Percentiles rank a stretch among this genome's conserved stretches.
phyloP scores from a whole-genome alignment of 1,140 invertebrate genomes.

The Cydia fagiglandana region DNA sequence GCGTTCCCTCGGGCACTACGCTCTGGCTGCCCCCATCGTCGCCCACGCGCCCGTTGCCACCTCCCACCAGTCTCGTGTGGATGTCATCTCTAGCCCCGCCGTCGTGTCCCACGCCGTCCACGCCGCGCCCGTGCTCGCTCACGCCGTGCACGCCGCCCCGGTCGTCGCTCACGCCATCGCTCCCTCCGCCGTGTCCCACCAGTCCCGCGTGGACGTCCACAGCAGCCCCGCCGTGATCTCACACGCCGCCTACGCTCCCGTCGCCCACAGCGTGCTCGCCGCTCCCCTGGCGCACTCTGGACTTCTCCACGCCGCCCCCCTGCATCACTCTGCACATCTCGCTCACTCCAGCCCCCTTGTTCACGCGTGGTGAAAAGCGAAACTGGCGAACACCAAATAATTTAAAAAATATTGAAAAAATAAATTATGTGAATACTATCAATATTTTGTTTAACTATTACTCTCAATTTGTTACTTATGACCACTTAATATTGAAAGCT shows the following conservation, averaged over 20 bases:
- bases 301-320: conserved; percentile 40
- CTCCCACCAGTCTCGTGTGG: conserved; percentile 69
- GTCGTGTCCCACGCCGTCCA: conserved; percentile 55
- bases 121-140: conserved; percentile 53
- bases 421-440: conserved; percentile 26
- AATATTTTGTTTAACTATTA: background rate
- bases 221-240: conserved; percentile 47
- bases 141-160: conserved; percentile 47
- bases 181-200: conserved; percentile 61
- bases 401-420: conserved; percentile 37
- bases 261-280: conserved; percentile 42
- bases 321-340: conserved; percentile 10
- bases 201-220: conserved; percentile 61
- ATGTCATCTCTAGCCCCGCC: conserved; percentile 66
- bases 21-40: conserved; percentile 50
- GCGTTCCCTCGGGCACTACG: conserved; percentile 55
- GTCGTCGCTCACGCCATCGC: conserved; percentile 51
- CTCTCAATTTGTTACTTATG: background rate
- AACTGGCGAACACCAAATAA: conserved; percentile 60
- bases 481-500: no score
- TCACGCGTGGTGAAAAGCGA: conserved; percentile 58
- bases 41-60: conserved; percentile 57
- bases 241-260: conserved; percentile 31
- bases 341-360: conserved; percentile 40
- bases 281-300: conserved; percentile 47